Conservation (phyloP, 2,888 invertebrate species). For the Drosophila limbata region DNA sequence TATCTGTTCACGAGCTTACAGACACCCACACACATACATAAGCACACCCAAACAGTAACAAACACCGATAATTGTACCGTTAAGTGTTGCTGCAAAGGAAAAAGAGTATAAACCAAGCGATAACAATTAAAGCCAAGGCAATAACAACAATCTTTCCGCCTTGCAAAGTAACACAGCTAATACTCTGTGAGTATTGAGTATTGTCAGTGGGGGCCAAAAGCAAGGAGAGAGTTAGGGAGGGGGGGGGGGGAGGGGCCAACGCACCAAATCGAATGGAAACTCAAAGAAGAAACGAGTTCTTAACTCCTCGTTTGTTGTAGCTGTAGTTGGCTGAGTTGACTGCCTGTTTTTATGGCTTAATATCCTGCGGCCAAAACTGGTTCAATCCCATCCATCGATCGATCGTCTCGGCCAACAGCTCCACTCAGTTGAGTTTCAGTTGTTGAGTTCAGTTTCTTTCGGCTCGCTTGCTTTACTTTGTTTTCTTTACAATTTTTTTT, state of each 20-base stretch:
- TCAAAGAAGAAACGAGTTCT: constrained; percentile 60
- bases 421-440: constrained; percentile 24
- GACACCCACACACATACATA: neutral
- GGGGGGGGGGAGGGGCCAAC: constrained; percentile 1
- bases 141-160: constrained; percentile 41
- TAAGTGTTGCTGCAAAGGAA: constrained; percentile 58
- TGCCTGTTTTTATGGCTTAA: constrained; percentile 71
- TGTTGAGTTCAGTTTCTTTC: constrained; percentile 38
- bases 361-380: constrained; percentile 76
- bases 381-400: constrained; percentile 62
- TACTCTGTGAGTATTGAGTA: neutral
- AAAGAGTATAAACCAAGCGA: constrained; percentile 56
- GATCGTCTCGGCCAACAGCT: constrained; percentile 37
- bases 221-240: neutral
- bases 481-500: constrained; percentile 1
- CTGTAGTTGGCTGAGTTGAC: constrained; percentile 27
- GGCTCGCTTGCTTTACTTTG: constrained; percentile 46
- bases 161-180: constrained; percentile 26
- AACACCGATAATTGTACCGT: constrained; percentile 61
- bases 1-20: neutral
- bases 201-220: neutral
- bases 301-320: constrained; percentile 18
- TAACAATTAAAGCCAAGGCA: constrained; percentile 72
- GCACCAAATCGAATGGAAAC: constrained; percentile 34
- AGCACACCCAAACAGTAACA: constrained; percentile 6